phyloP scores from a whole-genome alignment of 2,113 vertebrate genomes.

The Grammomys surdaster region DNA sequence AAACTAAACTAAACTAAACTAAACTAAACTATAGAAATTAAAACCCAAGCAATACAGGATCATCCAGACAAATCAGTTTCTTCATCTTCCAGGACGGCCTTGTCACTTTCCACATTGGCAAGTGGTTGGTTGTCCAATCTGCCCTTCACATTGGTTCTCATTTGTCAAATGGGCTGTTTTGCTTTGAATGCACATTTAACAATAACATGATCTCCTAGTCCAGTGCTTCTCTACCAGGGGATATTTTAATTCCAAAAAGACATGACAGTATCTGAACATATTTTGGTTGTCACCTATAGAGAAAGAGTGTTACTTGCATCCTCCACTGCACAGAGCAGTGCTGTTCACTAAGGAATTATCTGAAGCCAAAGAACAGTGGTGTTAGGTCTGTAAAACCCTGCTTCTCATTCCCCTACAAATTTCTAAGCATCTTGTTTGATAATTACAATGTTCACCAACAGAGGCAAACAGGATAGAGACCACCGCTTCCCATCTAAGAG shows the following conservation, averaged over 20 bases:
- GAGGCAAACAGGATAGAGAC: neutral
- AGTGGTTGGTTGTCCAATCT: neutral
- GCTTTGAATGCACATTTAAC: slow-evolving; percentile 54
- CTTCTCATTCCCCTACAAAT: neutral
- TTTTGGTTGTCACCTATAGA: neutral
- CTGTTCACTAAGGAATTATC: neutral
- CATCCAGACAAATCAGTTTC: neutral
- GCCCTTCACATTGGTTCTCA: neutral
- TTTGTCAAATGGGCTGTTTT: neutral
- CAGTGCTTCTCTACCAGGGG: neutral
- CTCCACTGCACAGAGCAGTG: neutral
- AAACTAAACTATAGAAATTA: neutral
- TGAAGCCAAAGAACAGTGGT: neutral
- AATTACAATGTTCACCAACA: neutral
- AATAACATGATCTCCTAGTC: neutral
- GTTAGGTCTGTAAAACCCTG: neutral
- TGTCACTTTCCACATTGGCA: neutral
- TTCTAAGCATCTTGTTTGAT: neutral
- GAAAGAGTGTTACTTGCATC: neutral
- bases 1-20: too few relatives aligned
- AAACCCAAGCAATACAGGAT: neutral
- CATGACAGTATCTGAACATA: neutral
- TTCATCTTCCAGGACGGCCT: neutral
- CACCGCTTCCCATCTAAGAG: neutral
- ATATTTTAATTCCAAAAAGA: neutral